phyloP scores from a whole-genome alignment of 1,140 invertebrate genomes.

The Luehdorfia chinensis region DNA sequence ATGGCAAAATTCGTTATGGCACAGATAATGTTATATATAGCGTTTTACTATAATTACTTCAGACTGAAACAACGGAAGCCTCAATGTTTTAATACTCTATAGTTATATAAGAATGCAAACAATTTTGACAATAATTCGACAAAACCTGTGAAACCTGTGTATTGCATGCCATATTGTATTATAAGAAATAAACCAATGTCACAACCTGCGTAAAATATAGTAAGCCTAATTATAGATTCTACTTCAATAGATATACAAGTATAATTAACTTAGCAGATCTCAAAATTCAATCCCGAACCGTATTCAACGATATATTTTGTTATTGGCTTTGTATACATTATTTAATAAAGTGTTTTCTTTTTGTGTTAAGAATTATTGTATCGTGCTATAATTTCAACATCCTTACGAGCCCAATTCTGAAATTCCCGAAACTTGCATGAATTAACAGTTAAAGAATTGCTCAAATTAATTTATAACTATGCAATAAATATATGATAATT shows the following conservation, averaged over 20 bases:
- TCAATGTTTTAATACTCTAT: constrained; percentile 2
- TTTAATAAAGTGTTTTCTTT: constrained; percentile 6
- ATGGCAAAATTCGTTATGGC: no score
- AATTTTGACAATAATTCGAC: constrained; percentile 10
- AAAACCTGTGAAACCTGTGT: background rate
- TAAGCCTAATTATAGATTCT: no score
- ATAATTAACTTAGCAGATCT: background rate
- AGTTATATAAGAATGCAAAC: background rate
- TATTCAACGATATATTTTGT: background rate
- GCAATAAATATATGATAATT: no score
- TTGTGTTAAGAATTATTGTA: constrained; percentile 21
- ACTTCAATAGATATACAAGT: no score
- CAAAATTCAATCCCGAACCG: background rate
- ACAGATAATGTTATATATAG: no score
- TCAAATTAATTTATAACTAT: no score
- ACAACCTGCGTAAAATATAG: constrained; percentile 2
- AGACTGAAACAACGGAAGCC: background rate
- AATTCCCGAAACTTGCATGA: background rate
- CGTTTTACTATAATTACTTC: no score
- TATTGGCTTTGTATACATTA: background rate
- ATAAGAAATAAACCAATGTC: background rate
- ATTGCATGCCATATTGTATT: constrained; percentile 2
- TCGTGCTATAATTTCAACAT: constrained; percentile 25
- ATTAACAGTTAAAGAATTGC: no score
- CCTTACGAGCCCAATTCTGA: background rate